Percentiles rank a stretch among this genome's conserved stretches.
These are phyloP conservation scores for Ectemnius lituratus DNA, from an alignment of 2,888 invertebrate genomes.

Conservation along the genomic window DNA sequence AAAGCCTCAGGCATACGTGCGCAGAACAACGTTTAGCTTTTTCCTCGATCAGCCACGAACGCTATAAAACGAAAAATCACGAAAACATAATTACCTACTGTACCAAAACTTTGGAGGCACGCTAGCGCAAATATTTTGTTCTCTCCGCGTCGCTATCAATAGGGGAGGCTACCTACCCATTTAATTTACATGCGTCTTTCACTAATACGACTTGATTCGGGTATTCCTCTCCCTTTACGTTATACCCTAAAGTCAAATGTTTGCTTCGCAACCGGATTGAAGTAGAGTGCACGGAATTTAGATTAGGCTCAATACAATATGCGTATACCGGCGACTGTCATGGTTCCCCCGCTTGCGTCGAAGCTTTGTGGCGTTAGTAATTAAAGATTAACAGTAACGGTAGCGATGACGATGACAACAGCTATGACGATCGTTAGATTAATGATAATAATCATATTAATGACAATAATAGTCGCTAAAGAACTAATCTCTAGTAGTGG, in stretches of 20 bases:
- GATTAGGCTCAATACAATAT: not conserved
- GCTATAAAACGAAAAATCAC: slow-evolving; percentile 30
- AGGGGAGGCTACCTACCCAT: too few species aligned
- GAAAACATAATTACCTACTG: slow-evolving; percentile 17
- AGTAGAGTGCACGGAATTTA: not conserved
- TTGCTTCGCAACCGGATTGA: slow-evolving; percentile 11
- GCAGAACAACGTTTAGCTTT: slow-evolving; percentile 52
- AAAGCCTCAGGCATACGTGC: slow-evolving; percentile 73
- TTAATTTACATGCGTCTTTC: not conserved
- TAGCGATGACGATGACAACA: slow-evolving; percentile 28
- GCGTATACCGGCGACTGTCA: slow-evolving; percentile 60
- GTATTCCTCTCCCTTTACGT: not conserved
- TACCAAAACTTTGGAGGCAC: slow-evolving; percentile 55
- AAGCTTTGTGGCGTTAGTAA: slow-evolving; percentile 46
- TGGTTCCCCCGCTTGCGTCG: slow-evolving; percentile 67
- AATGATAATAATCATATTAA: slow-evolving; percentile 16
- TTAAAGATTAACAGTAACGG: slow-evolving; percentile 33
- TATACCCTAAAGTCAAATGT: too few species aligned
- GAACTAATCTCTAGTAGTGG: slow-evolving; percentile 60
- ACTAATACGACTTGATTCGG: slow-evolving; percentile 7
- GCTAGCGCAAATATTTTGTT: slow-evolving; percentile 37
- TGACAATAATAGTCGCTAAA: slow-evolving; percentile 45
- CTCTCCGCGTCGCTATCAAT: not conserved
- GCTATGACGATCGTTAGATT: not conserved
- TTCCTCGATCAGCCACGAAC: slow-evolving; percentile 46